Base-by-base conservation (phyloP, 2,797 vertebrate species). In the Danio tinwini region DNA sequence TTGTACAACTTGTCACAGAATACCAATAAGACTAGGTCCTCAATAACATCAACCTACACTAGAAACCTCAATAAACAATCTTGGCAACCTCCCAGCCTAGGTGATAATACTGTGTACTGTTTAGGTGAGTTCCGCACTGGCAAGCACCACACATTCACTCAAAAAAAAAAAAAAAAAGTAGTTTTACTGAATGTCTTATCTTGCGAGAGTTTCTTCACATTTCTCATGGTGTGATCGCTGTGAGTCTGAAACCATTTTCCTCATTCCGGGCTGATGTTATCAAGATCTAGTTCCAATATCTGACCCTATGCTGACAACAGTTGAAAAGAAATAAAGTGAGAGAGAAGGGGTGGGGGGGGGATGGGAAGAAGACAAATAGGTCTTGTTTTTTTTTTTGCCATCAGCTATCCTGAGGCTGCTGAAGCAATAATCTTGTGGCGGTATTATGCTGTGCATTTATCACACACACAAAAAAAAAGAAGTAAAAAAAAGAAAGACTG, bases 361-460 rank as follows among this genome's bases (percentile, higher is more conserved):
- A n/a, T n/a, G 21, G 12, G n/a, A 40, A 63, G 42, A 49, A 78
- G 21, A 76, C 52, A 76, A 68, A 72, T 61, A 21, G 39, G 5
- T 10, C 45, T 55, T 77, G 21, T 59, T 56, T 65, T 45, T n/a
- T 56, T 65, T 45, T 55, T 74, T 76, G 72, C 63, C 53, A 76
- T 47, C 47, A 58, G 63, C 50, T 67, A 62, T 81, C 63, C 74
- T 70, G 40, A 74, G 70, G 29, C 29, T 49, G 50, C 56, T 80
- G 58, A 69, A 71, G 77, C 72, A 80, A 70, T 71, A 75, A 75
- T 63, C 67, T 58, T 49, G 61, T 71, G 71, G 68, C 45, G 14
- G 59, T 78, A 59, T 71, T 58, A 83, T 76, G 74, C 69, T n/a
- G 55, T 40, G 61, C 39, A 59, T 83, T 76, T 76, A 81, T 81